Percentiles rank a stretch among this genome's conserved stretches.
These are phyloP conservation scores for Romanogobio albipinnatus DNA, from an alignment of 2,113 vertebrate species.

Conservation along the genomic window DNA sequence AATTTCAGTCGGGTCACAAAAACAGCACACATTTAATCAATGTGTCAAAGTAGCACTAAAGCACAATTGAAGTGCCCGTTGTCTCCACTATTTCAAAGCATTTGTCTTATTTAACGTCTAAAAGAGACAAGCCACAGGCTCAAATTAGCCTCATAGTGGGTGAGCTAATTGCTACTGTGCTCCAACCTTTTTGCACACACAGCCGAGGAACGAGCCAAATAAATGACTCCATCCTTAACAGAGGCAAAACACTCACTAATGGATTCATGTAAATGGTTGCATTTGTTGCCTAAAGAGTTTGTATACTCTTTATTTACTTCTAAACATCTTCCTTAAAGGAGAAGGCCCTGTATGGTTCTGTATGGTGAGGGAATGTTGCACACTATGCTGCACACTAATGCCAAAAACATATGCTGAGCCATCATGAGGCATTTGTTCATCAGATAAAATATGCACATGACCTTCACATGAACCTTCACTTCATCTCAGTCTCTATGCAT, in stretches of 20 bases:
- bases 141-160: constrained; percentile 12
- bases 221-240: constrained; percentile 5
- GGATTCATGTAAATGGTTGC: neutral
- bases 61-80: constrained; percentile 2
- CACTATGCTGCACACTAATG: neutral
- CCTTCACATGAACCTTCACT: neutral
- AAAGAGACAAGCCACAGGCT: constrained; percentile 23
- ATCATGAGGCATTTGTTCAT: neutral
- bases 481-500: neutral
- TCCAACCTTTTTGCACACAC: neutral
- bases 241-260: constrained; percentile 10
- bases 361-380: neutral
- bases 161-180: constrained; percentile 28
- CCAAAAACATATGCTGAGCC: neutral
- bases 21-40: neutral
- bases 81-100: neutral
- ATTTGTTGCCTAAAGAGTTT: neutral
- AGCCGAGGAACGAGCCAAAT: neutral
- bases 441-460: neutral
- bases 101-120: constrained; percentile 8
- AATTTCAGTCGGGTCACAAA: neutral
- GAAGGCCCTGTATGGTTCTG: neutral
- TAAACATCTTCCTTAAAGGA: neutral
- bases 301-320: neutral
- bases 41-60: neutral